Conservation (phyloP, 2,797 vertebrate species). For the Enteromius afrohamiltoni region DNA sequence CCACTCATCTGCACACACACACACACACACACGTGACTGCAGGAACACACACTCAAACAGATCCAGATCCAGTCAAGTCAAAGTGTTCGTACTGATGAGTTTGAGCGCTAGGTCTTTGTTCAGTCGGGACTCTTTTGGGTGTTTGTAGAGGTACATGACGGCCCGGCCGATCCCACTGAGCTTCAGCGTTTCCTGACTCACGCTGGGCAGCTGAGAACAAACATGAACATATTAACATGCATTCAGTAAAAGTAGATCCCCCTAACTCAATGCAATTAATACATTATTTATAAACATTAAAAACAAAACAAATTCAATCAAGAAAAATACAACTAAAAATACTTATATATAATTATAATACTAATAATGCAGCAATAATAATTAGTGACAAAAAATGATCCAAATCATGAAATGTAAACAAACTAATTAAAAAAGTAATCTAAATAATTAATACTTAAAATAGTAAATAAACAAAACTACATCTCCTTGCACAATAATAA, state of each 20-base stretch:
- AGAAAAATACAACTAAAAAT: background rate
- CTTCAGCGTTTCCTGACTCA: conserved; percentile 97
- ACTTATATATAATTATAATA: too few relatives aligned
- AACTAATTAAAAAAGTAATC: too few relatives aligned
- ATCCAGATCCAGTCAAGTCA: rapidly evolving
- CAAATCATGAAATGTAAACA: background rate
- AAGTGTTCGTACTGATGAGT: conserved; percentile 87
- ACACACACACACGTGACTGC: background rate
- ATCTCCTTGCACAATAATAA: background rate
- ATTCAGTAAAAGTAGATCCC: too few relatives aligned
- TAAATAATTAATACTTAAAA: background rate
- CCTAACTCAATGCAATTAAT: background rate
- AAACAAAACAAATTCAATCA: too few relatives aligned
- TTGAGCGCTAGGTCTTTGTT: conserved; percentile 98
- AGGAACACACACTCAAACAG: conserved; percentile 5
- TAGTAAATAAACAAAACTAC: background rate
- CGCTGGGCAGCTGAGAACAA: conserved; percentile 86
- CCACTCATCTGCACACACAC: conserved; percentile 87
- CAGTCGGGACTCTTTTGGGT: conserved; percentile 92
- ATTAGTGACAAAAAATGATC: background rate
- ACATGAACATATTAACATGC: background rate
- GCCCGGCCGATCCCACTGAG: conserved; percentile 95
- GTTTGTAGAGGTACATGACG: conserved; percentile 99
- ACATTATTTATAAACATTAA: background rate
- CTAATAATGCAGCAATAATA: background rate